These are phyloP conservation scores for Caiman crocodilus DNA, from an alignment of 2,797 vertebrate species.

Conservation along the genomic window DNA sequence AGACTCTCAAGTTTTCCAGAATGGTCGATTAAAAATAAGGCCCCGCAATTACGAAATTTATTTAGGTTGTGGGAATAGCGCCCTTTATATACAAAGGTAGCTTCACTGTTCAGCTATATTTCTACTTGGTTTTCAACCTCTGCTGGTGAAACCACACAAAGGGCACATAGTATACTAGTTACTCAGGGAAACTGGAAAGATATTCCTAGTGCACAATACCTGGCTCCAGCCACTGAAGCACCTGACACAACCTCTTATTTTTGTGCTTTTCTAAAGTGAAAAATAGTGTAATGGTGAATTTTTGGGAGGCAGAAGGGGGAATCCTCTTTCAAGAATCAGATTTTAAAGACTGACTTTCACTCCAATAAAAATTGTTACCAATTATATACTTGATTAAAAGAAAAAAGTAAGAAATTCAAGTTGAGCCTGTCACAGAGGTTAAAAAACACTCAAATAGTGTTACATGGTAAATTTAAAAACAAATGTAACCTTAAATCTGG, in stretches of 20 bases:
- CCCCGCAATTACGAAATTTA: too few species aligned
- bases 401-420: neutral
- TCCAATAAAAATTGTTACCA: neutral
- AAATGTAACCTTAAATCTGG: neutral
- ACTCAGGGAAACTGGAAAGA: neutral
- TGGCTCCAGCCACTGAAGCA: neutral
- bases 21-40: too few species aligned
- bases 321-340: neutral
- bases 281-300: neutral
- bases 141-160: neutral
- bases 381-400: neutral
- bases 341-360: constrained; percentile 4
- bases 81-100: neutral
- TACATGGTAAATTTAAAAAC: neutral
- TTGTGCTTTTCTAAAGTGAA: neutral
- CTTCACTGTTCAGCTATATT: neutral
- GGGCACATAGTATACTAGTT: neutral
- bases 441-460: neutral
- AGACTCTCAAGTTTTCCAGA: too few species aligned
- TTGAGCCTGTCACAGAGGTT: neutral
- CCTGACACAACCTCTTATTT: neutral
- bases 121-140: neutral
- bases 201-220: neutral
- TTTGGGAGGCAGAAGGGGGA: neutral
- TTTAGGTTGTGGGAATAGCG: neutral